phyloP scores from a whole-genome alignment of 1,140 invertebrate genomes.

The Dendrolimus kikuchii region DNA sequence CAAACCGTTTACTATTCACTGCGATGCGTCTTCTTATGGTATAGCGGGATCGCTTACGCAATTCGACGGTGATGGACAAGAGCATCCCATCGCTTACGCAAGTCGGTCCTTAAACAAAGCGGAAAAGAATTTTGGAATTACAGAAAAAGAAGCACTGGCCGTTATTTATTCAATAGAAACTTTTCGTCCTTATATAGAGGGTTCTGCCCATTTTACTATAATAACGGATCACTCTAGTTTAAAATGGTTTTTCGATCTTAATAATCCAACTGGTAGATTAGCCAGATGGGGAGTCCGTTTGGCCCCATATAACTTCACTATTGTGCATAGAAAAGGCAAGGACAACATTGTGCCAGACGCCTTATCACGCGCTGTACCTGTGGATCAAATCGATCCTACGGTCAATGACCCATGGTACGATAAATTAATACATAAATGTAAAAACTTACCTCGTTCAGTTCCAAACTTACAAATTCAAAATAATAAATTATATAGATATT shows the following conservation, averaged over 20 bases:
- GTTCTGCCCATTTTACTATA: conserved; percentile 25
- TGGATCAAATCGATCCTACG: no score
- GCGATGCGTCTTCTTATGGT: conserved; percentile 40
- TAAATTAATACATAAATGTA: no score
- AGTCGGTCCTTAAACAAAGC: conserved; percentile 38
- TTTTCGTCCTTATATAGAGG: conserved; percentile 57
- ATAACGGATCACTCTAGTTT: conserved; percentile 7
- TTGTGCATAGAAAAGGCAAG: conserved; percentile 39
- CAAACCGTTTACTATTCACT: conserved; percentile 35
- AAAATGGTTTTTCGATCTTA: conserved; percentile 54
- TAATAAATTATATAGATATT: conserved; percentile 8
- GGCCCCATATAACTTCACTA: conserved; percentile 41
- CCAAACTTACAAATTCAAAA: no score
- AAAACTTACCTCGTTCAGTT: no score
- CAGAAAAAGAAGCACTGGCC: conserved; percentile 61
- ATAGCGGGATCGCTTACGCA: conserved; percentile 43
- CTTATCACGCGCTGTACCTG: no score
- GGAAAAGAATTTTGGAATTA: conserved; percentile 52
- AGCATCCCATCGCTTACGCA: conserved; percentile 33
- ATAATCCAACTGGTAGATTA: conserved; percentile 50
- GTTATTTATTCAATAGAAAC: conserved; percentile 55
- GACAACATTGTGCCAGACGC: conserved; percentile 31
- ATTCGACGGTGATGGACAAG: conserved; percentile 21
- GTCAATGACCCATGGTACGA: no score
- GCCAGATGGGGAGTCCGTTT: conserved; percentile 56